Base-by-base conservation (phyloP, 2,888 invertebrate species). In the Apodemia zela region DNA sequence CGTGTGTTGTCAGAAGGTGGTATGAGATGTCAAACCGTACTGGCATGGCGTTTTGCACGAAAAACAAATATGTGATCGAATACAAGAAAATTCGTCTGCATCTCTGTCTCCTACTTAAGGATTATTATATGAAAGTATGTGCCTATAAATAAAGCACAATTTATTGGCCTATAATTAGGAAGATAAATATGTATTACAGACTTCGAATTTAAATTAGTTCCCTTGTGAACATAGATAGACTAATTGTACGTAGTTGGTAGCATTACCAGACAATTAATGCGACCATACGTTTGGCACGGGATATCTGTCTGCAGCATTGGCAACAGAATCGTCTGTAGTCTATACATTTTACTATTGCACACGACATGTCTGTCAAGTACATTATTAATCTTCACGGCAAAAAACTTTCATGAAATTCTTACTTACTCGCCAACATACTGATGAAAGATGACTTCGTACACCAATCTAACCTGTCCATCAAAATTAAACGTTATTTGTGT, bases 311-410 rank as follows among this genome's bases (percentile, higher is more conserved):
- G 70, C 38, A 38, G 13, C 67, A 67, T 74, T 75, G 74, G 73
- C 75, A 74, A 71, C 67, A 29, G 17, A 29, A 51, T 72, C 72
- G 72, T 70, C 73, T 73, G 72, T 70, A 66, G 74, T 74, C 74
- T 42, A 42, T 73, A 77, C 79, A 78, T 77, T 77, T 71, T 78
- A 75, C 76, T 77, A 77, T 71, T 79, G 75, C 77, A 78, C 78
- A 78, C 71, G 75, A 73, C 76, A 75, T 77, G 81, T 87, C 85
- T 82, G 82, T 87, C 87, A 85, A 69, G 78, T 84, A 67, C 70
- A 81, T 82, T 83, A 87, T 88, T 86, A 85, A 87, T 87, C 85
- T 83, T 81, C 67, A 42, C 42, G 66, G 68, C 65, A 68, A 70
- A 69, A 68, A 65, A 68, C 64, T 69, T 69, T 65, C 67, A 66